phyloP scores from a whole-genome alignment of 1,140 invertebrate species.

The Drosophila funebris region DNA sequence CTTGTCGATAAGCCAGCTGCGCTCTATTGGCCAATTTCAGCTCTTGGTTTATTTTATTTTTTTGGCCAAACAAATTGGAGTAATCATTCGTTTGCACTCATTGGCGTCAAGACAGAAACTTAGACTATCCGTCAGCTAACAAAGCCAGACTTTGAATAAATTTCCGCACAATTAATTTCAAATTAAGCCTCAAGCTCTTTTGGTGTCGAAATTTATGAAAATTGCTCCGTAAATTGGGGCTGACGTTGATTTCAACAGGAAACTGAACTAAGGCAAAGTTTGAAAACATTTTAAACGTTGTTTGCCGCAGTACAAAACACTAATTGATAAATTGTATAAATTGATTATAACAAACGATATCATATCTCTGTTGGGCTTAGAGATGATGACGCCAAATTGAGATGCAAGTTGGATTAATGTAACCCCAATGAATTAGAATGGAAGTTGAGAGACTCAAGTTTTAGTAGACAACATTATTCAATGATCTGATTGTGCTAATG shows the following conservation, averaged over 20 bases:
- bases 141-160: slow-evolving; percentile 35
- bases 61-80: slow-evolving; percentile 58
- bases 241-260: slow-evolving; percentile 28
- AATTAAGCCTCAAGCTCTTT: slow-evolving; percentile 64
- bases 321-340: not conserved
- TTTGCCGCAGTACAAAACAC: too few species aligned
- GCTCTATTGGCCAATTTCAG: slow-evolving; percentile 42
- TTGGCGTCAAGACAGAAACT: slow-evolving; percentile 29
- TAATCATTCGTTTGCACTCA: slow-evolving; percentile 55
- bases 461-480: too few species aligned
- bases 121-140: slow-evolving; percentile 39
- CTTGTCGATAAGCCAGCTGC: slow-evolving; percentile 32
- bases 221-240: slow-evolving; percentile 45
- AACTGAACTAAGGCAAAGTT: not conserved
- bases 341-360: not conserved
- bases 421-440: too few species aligned
- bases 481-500: too few species aligned
- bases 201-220: slow-evolving; percentile 61
- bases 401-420: too few species aligned
- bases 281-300: not conserved
- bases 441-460: too few species aligned
- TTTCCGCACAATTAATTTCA: slow-evolving; percentile 72
- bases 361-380: too few species aligned
- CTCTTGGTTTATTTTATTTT: not conserved
- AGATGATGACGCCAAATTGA: too few species aligned